phyloP scores from a whole-genome alignment of 2,113 vertebrate genomes.

The Mirounga angustirostris region DNA sequence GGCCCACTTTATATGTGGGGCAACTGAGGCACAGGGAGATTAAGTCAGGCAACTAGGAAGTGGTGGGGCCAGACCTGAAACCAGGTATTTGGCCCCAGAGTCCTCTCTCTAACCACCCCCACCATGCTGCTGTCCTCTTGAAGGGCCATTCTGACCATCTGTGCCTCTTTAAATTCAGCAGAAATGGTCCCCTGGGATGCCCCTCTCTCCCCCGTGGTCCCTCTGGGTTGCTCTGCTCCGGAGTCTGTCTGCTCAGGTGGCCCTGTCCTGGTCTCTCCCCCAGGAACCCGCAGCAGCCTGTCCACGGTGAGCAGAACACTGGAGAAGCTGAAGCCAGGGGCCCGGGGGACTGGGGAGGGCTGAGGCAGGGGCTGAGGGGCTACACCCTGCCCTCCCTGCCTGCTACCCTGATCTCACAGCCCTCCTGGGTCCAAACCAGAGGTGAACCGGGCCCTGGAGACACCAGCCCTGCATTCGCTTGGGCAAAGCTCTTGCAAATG shows the following conservation, averaged over 20 bases:
- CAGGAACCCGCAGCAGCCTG: constrained; percentile 71
- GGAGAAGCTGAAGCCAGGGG: constrained; percentile 80
- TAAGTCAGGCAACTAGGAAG: background rate
- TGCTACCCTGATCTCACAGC: background rate
- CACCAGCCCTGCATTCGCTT: background rate
- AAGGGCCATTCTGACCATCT: background rate
- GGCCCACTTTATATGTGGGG: background rate
- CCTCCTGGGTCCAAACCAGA: background rate
- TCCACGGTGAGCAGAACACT: constrained; percentile 80
- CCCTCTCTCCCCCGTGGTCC: background rate
- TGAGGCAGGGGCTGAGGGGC: background rate
- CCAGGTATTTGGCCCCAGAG: background rate
- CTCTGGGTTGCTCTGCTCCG: background rate
- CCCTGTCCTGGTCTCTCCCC: background rate
- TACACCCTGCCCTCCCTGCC: background rate
- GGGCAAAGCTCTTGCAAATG: background rate
- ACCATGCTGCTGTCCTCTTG: background rate
- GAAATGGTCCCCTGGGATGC: background rate
- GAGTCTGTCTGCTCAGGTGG: background rate
- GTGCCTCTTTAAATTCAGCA: background rate
- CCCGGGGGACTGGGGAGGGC: constrained; percentile 50
- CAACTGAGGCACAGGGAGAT: background rate
- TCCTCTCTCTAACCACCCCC: too few relatives aligned
- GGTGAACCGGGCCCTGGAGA: background rate
- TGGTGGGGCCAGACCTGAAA: background rate